Percentiles rank a stretch among this genome's conserved stretches.
phyloP scores from a whole-genome alignment of 2,113 vertebrate genomes.

The Rhadina sibilatrix region DNA sequence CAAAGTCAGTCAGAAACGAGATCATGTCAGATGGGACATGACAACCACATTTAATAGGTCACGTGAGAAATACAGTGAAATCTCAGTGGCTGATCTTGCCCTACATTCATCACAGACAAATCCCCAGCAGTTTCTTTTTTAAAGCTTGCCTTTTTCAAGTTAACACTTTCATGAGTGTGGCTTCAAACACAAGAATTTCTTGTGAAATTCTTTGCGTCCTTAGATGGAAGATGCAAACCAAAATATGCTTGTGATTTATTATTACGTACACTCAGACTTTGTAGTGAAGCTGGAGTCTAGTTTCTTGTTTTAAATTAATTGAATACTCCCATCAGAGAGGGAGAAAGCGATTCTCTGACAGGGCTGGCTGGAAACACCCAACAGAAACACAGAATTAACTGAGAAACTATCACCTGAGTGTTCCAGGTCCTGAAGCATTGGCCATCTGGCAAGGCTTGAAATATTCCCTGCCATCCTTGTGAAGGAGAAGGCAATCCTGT shows the following conservation, averaged over 20 bases:
- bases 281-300: not conserved
- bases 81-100: constrained; percentile 2
- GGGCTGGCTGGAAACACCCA: not conserved
- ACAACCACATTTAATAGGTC: not conserved
- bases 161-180: not conserved
- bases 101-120: constrained; percentile 16
- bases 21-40: constrained; percentile 16
- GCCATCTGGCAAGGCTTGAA: not conserved
- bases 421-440: not conserved
- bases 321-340: not conserved
- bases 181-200: not conserved
- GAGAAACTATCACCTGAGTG: not conserved
- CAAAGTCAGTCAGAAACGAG: constrained; percentile 5
- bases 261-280: not conserved
- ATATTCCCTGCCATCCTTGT: not conserved
- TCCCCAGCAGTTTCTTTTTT: not conserved
- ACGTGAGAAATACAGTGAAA: not conserved
- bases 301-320: not conserved
- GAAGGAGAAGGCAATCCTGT: not conserved
- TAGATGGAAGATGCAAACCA: not conserved
- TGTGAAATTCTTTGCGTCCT: not conserved
- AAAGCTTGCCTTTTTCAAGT: not conserved
- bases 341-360: not conserved
- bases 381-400: not conserved
- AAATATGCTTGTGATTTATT: constrained; percentile 26